These are phyloP conservation scores for Bursaphelenchus mucronatus DNA, from an alignment of 1,140 invertebrate genomes.

Conservation along the genomic window DNA sequence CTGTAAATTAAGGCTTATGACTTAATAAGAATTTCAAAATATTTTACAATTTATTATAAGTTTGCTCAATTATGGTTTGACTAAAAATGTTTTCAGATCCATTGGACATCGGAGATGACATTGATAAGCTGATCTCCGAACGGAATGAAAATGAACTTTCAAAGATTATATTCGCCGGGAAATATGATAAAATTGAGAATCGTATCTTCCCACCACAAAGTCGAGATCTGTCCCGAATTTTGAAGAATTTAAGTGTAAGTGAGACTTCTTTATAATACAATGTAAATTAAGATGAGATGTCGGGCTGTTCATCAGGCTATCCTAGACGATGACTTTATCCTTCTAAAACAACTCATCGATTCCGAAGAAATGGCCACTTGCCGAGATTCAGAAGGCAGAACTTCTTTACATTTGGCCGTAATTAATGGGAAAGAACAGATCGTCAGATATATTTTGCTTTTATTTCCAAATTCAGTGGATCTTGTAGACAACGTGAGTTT, in stretches of 20 bases:
- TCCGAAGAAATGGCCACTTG: constrained; percentile 81
- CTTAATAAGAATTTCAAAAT: too few species aligned
- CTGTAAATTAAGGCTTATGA: too few species aligned
- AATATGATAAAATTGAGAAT: constrained; percentile 39
- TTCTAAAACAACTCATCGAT: constrained; percentile 78
- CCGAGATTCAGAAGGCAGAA: constrained; percentile 69
- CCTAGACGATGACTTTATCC: constrained; percentile 74
- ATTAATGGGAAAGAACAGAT: constrained; percentile 61
- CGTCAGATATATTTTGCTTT: constrained; percentile 38
- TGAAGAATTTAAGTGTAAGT: constrained; percentile 44
- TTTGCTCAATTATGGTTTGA: neutral
- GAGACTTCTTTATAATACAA: neutral
- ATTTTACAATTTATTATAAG: too few species aligned
- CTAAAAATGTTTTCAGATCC: constrained; percentile 28
- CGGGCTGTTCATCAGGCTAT: constrained; percentile 77
- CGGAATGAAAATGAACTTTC: constrained; percentile 40
- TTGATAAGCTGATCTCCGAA: constrained; percentile 46
- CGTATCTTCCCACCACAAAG: constrained; percentile 47
- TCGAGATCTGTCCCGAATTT: constrained; percentile 39
- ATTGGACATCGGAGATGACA: constrained; percentile 34
- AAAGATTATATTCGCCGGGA: constrained; percentile 41
- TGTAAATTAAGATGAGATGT: constrained; percentile 74
- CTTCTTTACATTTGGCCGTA: constrained; percentile 84
- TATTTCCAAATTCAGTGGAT: constrained; percentile 49
- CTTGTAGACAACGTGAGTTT: constrained; percentile 23